Percentiles rank a stretch among this genome's conserved stretches.
Evolutionary conservation across 2,888 invertebrate species (phyloP).

Genomic region (Drosophila cyrtoloma): DNA sequence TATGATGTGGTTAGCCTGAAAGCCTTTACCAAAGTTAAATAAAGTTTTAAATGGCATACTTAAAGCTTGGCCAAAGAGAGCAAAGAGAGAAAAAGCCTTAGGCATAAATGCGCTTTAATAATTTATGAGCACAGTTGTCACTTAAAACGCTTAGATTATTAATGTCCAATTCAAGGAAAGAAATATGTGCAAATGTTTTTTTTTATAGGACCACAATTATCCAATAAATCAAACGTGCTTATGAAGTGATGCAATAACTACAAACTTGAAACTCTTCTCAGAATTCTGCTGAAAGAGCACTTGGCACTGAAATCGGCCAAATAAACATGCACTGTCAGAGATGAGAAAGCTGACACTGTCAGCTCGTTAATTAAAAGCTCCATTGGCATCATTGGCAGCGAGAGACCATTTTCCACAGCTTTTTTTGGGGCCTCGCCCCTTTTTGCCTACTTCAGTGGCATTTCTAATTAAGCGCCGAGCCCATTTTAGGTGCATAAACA

Average conservation of each 20-base stretch:
- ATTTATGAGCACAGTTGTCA: conserved; percentile 7
- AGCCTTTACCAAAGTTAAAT: not conserved
- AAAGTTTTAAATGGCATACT: conserved; percentile 1
- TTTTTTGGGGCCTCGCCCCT: conserved; percentile 12
- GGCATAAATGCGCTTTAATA: not conserved
- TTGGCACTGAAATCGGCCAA: not conserved
- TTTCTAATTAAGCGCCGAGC: conserved; percentile 53
- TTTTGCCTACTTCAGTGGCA: conserved; percentile 49
- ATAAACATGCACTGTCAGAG: not conserved
- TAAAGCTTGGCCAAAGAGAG: not conserved
- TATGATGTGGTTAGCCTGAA: conserved; percentile 21
- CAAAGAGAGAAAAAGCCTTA: not conserved
- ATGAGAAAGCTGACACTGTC: not conserved
- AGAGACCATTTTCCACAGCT: conserved; percentile 24
- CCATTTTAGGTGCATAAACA: conserved; percentile 39
- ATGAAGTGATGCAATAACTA: not conserved
- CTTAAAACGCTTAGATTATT: not conserved
- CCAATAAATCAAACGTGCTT: conserved; percentile 6
- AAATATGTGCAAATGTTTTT: conserved; percentile 6
- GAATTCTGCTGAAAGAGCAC: not conserved
- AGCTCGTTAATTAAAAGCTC: conserved; percentile 1
- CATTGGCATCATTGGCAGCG: conserved; percentile 2
- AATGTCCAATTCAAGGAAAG: not conserved
- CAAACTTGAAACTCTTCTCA: not conserved
- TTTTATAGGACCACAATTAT: not conserved